A percentile compares a stretch with the other conserved stretches of the same genome.
These are phyloP conservation scores for Cyprinodon variegatus DNA, from an alignment of 2,113 vertebrate genomes.

Conservation along the genomic window DNA sequence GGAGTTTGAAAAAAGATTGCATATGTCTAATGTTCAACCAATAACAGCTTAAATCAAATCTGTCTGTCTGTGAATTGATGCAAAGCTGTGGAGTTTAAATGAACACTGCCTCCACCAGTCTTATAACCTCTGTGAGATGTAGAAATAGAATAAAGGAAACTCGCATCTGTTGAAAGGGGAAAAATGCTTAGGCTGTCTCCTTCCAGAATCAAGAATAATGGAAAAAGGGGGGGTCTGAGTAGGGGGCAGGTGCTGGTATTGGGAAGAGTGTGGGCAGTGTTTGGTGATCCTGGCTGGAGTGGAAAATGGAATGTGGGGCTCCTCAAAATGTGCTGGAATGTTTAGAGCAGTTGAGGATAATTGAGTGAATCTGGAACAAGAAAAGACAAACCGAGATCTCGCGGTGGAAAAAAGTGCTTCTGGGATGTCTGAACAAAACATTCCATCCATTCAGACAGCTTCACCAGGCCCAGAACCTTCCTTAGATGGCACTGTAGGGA, in stretches of 20 bases:
- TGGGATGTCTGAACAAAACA: constrained; percentile 80
- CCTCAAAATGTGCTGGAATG: constrained; percentile 81
- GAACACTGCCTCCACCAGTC: neutral
- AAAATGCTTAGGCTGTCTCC: constrained; percentile 52
- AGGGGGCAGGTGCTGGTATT: constrained; percentile 63
- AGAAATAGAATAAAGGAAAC: neutral
- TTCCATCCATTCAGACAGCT: constrained; percentile 76
- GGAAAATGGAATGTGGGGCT: constrained; percentile 80
- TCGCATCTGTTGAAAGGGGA: constrained; percentile 22
- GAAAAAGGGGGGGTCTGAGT: constrained; percentile 41
- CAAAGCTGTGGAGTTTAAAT: neutral
- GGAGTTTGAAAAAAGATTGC: neutral
- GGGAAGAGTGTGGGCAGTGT: constrained; percentile 44
- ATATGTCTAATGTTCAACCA: too few species aligned
- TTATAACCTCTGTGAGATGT: neutral
- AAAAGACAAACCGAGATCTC: constrained; percentile 82
- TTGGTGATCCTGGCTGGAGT: constrained; percentile 70
- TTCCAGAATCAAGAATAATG: constrained; percentile 69
- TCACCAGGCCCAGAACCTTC: constrained; percentile 67
- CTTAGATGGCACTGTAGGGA: constrained; percentile 71
- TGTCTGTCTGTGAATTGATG: neutral
- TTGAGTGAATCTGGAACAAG: constrained; percentile 85
- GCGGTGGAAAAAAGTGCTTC: constrained; percentile 79
- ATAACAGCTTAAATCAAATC: neutral
- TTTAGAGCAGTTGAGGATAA: constrained; percentile 81